phyloP scores from a whole-genome alignment of 1,140 invertebrate species.

The Phthorimaea operculella region DNA sequence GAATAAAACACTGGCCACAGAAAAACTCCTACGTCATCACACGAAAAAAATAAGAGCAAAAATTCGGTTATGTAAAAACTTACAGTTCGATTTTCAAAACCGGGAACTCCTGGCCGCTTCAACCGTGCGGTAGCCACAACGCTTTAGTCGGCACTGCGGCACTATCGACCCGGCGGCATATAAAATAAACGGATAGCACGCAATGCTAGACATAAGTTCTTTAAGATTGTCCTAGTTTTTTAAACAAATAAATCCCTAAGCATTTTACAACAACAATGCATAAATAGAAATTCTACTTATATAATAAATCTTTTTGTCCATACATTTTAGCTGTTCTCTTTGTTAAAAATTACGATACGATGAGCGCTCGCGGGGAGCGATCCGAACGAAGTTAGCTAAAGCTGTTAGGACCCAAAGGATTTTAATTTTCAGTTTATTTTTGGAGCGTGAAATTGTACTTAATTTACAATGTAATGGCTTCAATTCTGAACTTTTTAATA shows the following conservation, averaged over 20 bases:
- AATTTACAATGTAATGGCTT: too few relatives aligned
- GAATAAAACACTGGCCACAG: background rate
- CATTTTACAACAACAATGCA: too few relatives aligned
- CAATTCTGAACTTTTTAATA: too few relatives aligned
- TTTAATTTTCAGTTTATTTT: too few relatives aligned
- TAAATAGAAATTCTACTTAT: too few relatives aligned
- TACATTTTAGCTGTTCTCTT: too few relatives aligned
- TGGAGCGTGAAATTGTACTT: too few relatives aligned
- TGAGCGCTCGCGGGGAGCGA: too few relatives aligned
- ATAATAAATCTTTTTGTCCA: too few relatives aligned
- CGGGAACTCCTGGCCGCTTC: conserved; percentile 1
- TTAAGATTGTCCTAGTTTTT: conserved; percentile 16
- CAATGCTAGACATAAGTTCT: conserved; percentile 14
- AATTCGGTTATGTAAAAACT: background rate
- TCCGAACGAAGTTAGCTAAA: too few relatives aligned
- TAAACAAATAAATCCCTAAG: conserved; percentile 1
- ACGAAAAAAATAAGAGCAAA: background rate
- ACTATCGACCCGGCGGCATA: conserved; percentile 34
- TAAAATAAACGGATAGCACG: conserved; percentile 16
- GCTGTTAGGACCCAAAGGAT: too few relatives aligned
- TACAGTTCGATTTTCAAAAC: conserved; percentile 13
- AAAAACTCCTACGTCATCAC: background rate
- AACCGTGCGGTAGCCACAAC: conserved; percentile 13
- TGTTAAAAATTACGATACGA: too few relatives aligned
- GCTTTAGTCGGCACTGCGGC: conserved; percentile 30